A percentile compares a stretch with the other conserved stretches of the same genome.
These are phyloP conservation scores for Montipora efflorescens DNA, from an alignment of 64 coral and sea anemone species.

Conservation along the genomic window DNA sequence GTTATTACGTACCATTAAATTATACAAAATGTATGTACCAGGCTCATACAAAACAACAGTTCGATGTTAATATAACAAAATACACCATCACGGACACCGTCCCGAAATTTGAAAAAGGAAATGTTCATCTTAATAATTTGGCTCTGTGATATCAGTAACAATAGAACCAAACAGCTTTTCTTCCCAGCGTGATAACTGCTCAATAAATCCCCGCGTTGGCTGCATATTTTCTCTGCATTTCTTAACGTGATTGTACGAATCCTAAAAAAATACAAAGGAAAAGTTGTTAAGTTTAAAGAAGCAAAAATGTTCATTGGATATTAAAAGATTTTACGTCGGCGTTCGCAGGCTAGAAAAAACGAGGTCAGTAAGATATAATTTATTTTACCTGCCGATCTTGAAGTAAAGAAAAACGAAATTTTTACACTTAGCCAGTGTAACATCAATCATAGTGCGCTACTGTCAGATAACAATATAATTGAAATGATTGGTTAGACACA, in stretches of 20 bases:
- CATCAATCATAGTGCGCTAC: too few species aligned
- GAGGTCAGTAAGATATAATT: too few species aligned
- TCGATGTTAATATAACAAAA: not conserved
- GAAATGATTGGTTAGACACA: too few species aligned
- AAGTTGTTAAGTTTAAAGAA: not conserved
- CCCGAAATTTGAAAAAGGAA: not conserved
- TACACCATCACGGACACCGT: not conserved
- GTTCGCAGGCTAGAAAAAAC: too few species aligned
- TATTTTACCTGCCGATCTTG: too few species aligned
- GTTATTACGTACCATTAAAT: not conserved
- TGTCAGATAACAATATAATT: too few species aligned
- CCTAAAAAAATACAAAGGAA: conserved; percentile 43
- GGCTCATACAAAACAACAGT: not conserved
- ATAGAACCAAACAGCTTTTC: conserved; percentile 85
- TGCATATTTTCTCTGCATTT: conserved; percentile 95
- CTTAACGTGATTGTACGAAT: conserved; percentile 84
- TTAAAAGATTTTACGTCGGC: too few species aligned
- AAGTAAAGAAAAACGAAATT: too few species aligned
- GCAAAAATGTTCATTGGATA: too few species aligned
- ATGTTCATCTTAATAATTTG: conserved; percentile 56
- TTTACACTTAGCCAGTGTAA: too few species aligned
- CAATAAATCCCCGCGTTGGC: conserved; percentile 88
- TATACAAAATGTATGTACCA: not conserved
- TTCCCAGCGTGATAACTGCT: conserved; percentile 92
- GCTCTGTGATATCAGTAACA: conserved; percentile 92